phyloP scores from a whole-genome alignment of 2,113 vertebrate species.

The Parus major region DNA sequence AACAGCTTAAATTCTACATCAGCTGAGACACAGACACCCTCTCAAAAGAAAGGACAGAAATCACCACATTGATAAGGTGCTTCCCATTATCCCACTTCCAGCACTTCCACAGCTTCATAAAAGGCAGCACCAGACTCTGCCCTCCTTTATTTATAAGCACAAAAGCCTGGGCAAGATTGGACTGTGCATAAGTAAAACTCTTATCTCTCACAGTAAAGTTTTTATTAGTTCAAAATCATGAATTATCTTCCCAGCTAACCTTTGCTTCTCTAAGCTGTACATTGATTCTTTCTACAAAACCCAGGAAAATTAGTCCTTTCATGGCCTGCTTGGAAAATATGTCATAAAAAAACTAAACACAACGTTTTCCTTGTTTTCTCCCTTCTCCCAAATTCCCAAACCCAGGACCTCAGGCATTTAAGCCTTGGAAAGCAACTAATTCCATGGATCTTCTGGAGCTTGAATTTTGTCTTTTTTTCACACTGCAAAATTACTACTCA shows the following conservation, averaged over 20 bases:
- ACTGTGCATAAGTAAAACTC: neutral
- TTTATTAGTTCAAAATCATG: neutral
- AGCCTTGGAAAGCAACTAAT: neutral
- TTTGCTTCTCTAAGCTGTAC: neutral
- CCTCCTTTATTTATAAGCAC: neutral
- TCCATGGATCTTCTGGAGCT: neutral
- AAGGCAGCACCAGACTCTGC: neutral
- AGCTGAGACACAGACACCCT: neutral
- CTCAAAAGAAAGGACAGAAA: neutral
- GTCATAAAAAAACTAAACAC: neutral
- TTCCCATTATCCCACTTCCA: neutral
- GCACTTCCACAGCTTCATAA: neutral
- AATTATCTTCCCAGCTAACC: neutral
- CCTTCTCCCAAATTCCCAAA: neutral
- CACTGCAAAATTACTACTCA: neutral
- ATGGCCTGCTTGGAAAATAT: neutral
- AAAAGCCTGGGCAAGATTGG: neutral
- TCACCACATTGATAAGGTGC: neutral
- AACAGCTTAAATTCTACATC: neutral
- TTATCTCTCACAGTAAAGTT: neutral
- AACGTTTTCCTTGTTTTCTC: constrained; percentile 11
- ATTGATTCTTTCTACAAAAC: neutral
- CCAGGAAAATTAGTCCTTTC: neutral
- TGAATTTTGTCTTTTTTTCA: neutral
- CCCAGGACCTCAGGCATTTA: neutral